Base-by-base conservation (phyloP, 2,888 invertebrate species). In the Noctua comes region DNA sequence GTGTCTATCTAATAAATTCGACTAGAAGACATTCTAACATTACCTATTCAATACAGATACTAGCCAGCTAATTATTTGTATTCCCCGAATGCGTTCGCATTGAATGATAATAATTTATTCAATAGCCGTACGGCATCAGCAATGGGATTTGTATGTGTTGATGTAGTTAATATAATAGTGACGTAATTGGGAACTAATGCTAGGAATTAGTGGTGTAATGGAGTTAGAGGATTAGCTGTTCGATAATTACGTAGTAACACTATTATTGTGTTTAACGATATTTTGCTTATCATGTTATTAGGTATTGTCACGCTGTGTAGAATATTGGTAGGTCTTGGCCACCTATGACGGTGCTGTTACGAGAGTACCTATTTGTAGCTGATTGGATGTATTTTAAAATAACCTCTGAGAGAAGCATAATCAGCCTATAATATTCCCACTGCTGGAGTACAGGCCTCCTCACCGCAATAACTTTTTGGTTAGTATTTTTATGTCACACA, bases 131-230 rank as follows among this genome's bases (percentile, higher is more conserved):
- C 69, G 54, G 40, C 66, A 78, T 70, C 72, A 80, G 77, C 76
- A 77, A 54, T 74, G 74, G 75, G 80, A 88, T 77, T 83, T 76
- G 76, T 79, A 79, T 76, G 84, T 84, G 88, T 86, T 76, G 83
- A 84, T 85, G 74, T 85, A 86, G 81, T 86, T 86, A 89, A 71
- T 84, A 84, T 76, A 80, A 83, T 84, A 70, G 78, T 80, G 79
- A 80, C 72, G 68, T 86, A 83, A 88, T 88, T 82, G 80, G 62
- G 68, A 68, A 83, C 79, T 86, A 86, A 88, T 86, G 73, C 51
- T 0, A 8, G 40, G 73, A 78, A 88, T 86, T 86, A 84, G 75
- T 40, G 77, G 24, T 78, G 73, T 84, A 85, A 88, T 89, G 31
- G 76, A 80, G 79, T 85, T 84, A 84, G 24, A 6, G 79, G 80